Conservation (phyloP, 1,140 invertebrate species). For the Heliconius melpomene region DNA sequence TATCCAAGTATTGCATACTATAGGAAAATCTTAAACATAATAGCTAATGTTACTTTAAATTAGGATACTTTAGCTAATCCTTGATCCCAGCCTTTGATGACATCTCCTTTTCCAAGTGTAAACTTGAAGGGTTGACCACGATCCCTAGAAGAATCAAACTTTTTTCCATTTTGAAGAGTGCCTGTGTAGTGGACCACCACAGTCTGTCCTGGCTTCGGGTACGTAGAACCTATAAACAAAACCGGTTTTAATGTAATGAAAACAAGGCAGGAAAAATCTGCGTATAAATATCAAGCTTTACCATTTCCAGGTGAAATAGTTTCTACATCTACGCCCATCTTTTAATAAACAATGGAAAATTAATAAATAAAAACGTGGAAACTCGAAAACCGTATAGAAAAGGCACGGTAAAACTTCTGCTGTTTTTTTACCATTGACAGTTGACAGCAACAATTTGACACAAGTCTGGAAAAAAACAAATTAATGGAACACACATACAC, state of each 20-base stretch:
- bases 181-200: slow-evolving; percentile 97
- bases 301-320: slow-evolving; percentile 88
- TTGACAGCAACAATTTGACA: neutral
- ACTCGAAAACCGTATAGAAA: neutral
- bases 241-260: slow-evolving; percentile 1
- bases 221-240: slow-evolving; percentile 88
- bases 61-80: slow-evolving; percentile 90
- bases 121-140: slow-evolving; percentile 96
- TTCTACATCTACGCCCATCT: slow-evolving; percentile 90
- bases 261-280: neutral
- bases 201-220: slow-evolving; percentile 95
- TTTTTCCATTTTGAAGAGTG: slow-evolving; percentile 91
- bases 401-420: neutral
- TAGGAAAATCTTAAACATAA: neutral
- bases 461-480: neutral
- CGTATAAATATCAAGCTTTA: slow-evolving; percentile 68
- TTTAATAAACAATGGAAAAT: slow-evolving; percentile 23
- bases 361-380: slow-evolving; percentile 12
- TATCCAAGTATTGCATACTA: neutral
- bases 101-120: slow-evolving; percentile 94
- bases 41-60: neutral
- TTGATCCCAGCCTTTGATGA: slow-evolving; percentile 98
- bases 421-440: slow-evolving; percentile 3
- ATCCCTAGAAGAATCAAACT: slow-evolving; percentile 96
- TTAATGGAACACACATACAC: too few species aligned